Base-by-base conservation (phyloP, 2,888 invertebrate species). In the Antitype chi region DNA sequence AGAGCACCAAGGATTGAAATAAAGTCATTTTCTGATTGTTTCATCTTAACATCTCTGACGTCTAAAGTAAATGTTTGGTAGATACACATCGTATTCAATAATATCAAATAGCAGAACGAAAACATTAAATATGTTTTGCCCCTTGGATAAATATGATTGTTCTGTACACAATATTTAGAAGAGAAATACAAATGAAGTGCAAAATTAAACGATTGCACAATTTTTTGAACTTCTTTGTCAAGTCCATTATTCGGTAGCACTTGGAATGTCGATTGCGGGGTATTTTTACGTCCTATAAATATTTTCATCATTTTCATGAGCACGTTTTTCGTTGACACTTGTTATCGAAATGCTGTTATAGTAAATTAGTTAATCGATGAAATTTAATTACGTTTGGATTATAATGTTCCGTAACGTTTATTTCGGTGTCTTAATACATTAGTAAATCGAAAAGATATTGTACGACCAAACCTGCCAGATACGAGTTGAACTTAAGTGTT, bases 201-300 rank as follows among this genome's bases (percentile, higher is more conserved):
- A 4, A 76, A 28, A 17, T 80, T 70, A 55, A 76, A 63, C n/a
- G 81, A 64, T 15, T 59, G 3, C 43, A 74, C 67, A 0, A 80
- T 52, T 43, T 15, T 64, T 28, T 71, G 52, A n/a, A 78, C 9
- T 17, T 79, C 57, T 38, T 68, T 47, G 3, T 63, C 74, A 0
- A 80, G 20, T 2, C 13, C 9, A 25, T 74, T 74, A 25, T 59
- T 78, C 5, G 23, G 15, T 3, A 74, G 13, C 3, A 68, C 28
- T 47, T 68, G 57, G 9, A 20, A 32, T 38, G 47, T 13, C 2
- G n/a, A 28, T 0, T 25, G 20, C 43, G n/a, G 32, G 15, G 15
- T 11, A 43, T 6, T 47, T 74, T 28, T 52, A 52, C 23, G n/a
- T n/a, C n/a, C n/a, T n/a, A n/a, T n/a, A n/a, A n/a, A n/a, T n/a